A percentile compares a stretch with the other conserved stretches of the same genome.
Evolutionary conservation across 2,888 invertebrate species (phyloP).

Genomic region (Saturnia japonica): DNA sequence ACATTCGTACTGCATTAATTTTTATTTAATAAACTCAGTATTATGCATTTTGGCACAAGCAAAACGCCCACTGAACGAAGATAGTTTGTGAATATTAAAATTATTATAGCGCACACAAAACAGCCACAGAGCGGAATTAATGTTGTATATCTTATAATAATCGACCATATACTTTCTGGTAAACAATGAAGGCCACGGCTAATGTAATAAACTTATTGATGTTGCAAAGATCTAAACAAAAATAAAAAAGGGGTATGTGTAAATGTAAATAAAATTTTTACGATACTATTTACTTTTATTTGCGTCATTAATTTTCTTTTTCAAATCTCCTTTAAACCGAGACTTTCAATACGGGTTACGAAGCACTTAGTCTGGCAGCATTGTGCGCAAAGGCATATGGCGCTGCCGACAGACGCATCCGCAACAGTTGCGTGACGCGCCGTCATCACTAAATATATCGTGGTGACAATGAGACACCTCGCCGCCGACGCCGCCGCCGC

Average conservation of each 20-base stretch:
- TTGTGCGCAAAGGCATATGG: constrained; percentile 33
- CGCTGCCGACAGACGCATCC: constrained; percentile 66
- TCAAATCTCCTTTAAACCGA: not conserved
- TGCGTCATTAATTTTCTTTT: not conserved
- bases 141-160: constrained; percentile 13
- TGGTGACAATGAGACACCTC: constrained; percentile 61
- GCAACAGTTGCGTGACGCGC: constrained; percentile 48
- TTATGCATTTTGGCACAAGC: constrained; percentile 14
- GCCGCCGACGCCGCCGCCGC: constrained; percentile 56
- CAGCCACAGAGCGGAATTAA: constrained; percentile 11
- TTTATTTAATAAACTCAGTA: not conserved
- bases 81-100: constrained; percentile 14
- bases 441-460: constrained; percentile 67
- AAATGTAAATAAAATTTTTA: not conserved
- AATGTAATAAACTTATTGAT: constrained; percentile 12
- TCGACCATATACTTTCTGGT: constrained; percentile 12
- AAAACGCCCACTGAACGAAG: constrained; percentile 1
- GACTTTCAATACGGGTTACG: not conserved
- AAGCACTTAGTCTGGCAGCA: not conserved
- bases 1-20: constrained; percentile 27
- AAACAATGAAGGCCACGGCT: constrained; percentile 13
- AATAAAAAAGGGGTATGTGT: not conserved
- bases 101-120: constrained; percentile 12
- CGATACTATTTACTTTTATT: constrained; percentile 13
- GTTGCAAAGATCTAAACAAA: constrained; percentile 9